Conservation (phyloP, 2,113 vertebrate species). For the Xenopus borealis region DNA sequence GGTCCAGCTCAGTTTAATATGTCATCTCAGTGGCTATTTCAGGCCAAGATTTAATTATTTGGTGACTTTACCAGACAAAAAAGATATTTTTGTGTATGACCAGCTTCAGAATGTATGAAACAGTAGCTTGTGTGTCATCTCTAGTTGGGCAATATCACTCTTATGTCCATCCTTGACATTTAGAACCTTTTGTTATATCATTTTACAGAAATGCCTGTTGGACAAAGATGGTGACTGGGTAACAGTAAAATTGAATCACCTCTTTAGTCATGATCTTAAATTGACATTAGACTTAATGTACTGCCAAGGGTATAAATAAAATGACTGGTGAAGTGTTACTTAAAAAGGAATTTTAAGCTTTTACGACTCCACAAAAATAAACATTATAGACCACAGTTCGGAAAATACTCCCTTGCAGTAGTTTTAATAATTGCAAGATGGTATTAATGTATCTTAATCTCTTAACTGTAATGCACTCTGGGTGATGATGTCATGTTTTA, state of each 20-base stretch:
- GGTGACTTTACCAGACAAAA: too few species aligned
- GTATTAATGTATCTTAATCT: background rate
- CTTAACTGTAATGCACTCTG: background rate
- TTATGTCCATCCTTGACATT: too few species aligned
- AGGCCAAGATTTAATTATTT: too few species aligned
- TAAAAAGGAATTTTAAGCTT: background rate
- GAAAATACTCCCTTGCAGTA: background rate
- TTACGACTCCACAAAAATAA: constrained; percentile 1
- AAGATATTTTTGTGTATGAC: too few species aligned
- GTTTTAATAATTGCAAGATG: background rate
- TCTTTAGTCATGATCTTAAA: background rate
- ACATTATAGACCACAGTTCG: background rate
- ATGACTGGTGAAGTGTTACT: background rate
- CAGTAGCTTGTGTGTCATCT: too few species aligned
- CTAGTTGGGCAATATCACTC: too few species aligned
- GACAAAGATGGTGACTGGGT: too few species aligned
- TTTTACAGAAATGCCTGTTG: too few species aligned
- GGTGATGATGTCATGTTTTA: constrained; percentile 20
- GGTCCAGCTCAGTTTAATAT: too few species aligned
- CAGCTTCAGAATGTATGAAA: too few species aligned
- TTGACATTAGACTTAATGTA: background rate
- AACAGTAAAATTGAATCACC: background rate
- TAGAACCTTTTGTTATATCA: too few species aligned
- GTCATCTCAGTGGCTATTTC: too few species aligned
- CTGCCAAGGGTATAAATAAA: background rate